phyloP scores from a whole-genome alignment of 30 jellyfish, hydroid and myxozoan genomes.

The Morbakka virulenta region DNA sequence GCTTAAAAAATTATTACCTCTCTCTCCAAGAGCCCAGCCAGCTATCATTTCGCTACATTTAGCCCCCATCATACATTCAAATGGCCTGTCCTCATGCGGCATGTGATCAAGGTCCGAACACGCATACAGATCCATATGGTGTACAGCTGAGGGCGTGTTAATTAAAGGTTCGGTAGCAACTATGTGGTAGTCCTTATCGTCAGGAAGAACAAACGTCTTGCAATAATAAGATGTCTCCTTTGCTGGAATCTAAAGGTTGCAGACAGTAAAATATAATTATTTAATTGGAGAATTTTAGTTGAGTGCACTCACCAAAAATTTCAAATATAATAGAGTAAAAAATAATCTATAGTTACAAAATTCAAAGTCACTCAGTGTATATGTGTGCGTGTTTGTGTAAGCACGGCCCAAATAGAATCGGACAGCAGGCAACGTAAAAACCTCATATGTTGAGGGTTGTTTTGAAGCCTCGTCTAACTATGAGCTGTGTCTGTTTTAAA shows the following conservation, averaged over 20 bases:
- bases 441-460: no score
- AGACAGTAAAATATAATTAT: no score
- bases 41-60: constrained; percentile 26
- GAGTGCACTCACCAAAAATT: no score
- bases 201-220: constrained; percentile 49
- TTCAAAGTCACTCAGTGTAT: no score
- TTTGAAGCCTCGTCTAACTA: no score
- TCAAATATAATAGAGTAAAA: no score
- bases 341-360: no score
- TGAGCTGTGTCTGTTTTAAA: no score
- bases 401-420: no score
- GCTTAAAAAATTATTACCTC: constrained; percentile 18
- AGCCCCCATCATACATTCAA: constrained; percentile 57
- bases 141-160: constrained; percentile 50
- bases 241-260: constrained; percentile 60
- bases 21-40: constrained; percentile 61
- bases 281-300: no score
- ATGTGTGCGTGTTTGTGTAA: no score
- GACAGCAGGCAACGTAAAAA: no score
- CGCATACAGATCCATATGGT: constrained; percentile 51
- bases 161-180: constrained; percentile 49
- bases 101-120: constrained; percentile 34
- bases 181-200: constrained; percentile 52
- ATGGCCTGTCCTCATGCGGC: constrained; percentile 38
- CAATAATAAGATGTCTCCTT: constrained; percentile 38